Conservation (phyloP, 1,140 invertebrate species). For the Eriosoma lanigerum region DNA sequence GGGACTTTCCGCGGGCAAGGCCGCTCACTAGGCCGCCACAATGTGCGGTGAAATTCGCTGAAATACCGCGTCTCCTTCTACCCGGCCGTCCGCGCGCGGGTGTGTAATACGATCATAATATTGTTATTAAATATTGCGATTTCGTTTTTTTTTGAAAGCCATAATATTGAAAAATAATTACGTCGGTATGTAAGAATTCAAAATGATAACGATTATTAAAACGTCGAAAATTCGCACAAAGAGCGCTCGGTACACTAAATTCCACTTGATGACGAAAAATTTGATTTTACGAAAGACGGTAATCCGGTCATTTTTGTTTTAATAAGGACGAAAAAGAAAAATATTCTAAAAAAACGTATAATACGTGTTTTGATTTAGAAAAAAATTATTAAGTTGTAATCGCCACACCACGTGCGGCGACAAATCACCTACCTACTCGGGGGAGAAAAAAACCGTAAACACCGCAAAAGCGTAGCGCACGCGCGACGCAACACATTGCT, state of each 20-base stretch:
- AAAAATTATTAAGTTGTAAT: not conserved
- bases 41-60: conserved; percentile 14
- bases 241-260: no score
- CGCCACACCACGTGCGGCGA: not conserved
- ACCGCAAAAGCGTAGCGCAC: no score
- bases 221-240: not conserved
- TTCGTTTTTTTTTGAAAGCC: not conserved
- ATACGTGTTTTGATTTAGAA: not conserved
- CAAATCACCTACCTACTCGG: not conserved
- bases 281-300: no score
- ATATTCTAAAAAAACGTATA: not conserved
- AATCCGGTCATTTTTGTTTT: no score
- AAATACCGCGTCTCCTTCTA: not conserved
- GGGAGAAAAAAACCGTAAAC: not conserved
- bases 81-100: not conserved
- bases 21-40: conserved; percentile 20
- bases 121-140: no score
- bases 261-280: no score
- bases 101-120: not conserved
- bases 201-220: not conserved
- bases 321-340: not conserved
- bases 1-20: conserved; percentile 13
- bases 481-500: conserved; percentile 7
- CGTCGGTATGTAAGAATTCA: not conserved
- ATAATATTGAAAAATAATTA: not conserved